Evolutionary conservation across 2,113 vertebrate genomes (phyloP).

Genomic region (Orthonyx spaldingii): DNA sequence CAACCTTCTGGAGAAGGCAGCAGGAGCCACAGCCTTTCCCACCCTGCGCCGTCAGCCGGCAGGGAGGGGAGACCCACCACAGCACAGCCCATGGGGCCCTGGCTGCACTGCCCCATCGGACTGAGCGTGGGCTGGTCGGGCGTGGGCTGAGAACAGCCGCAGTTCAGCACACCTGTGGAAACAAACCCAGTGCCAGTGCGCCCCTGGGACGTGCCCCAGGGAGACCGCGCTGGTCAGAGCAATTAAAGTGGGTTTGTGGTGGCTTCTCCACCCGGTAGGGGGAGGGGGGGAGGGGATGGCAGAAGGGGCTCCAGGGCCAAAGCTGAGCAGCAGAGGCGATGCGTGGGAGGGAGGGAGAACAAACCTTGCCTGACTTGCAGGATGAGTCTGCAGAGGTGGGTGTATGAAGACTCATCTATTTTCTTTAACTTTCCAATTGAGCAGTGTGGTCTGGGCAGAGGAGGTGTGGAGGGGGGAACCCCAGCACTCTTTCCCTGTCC

Average conservation of each 20-base stretch:
- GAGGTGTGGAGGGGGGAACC: not conserved
- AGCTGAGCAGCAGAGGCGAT: rapidly evolving
- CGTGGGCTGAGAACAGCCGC: not conserved
- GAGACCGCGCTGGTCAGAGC: not conserved
- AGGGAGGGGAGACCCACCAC: not conserved
- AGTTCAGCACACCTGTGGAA: not conserved
- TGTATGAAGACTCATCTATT: not conserved
- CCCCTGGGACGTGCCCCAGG: not conserved
- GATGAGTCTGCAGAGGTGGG: slow-evolving; percentile 6
- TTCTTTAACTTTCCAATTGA: not conserved
- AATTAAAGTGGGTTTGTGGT: not conserved
- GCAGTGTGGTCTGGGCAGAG: not conserved
- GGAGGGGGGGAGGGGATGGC: rapidly evolving
- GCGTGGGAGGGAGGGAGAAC: not conserved
- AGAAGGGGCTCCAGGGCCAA: not conserved
- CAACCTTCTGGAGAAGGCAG: not conserved
- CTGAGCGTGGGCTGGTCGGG: not conserved
- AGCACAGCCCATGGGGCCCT: not conserved
- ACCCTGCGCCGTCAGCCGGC: rapidly evolving
- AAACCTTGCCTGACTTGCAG: not conserved
- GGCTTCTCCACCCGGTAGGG: not conserved
- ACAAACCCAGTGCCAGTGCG: not conserved
- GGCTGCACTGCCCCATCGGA: rapidly evolving
- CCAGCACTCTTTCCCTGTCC: not conserved
- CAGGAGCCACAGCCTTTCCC: not conserved